Conservation (phyloP, 1,140 invertebrate species). For the Brachionus calyciflorus region DNA sequence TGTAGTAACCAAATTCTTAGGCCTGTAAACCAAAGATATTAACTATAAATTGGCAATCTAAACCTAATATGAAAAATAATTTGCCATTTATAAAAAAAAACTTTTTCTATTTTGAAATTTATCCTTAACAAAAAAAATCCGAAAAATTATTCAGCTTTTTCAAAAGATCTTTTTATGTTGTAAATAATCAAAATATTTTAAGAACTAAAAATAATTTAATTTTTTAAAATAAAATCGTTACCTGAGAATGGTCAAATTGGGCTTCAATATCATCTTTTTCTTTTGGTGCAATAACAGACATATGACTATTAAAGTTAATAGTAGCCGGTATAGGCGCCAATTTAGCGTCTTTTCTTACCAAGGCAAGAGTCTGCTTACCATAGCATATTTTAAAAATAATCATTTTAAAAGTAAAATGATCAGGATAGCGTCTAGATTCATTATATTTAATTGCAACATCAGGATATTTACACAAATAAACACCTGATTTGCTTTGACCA, state of each 20-base stretch:
- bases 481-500: conserved; percentile 30
- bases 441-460: conserved; percentile 12
- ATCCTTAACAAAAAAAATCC: too few species aligned
- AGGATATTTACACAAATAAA: conserved; percentile 23
- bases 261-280: conserved; percentile 17
- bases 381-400: conserved; percentile 39
- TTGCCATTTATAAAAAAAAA: too few species aligned
- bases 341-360: conserved; percentile 36
- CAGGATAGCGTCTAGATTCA: not conserved
- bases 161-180: too few species aligned
- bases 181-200: too few species aligned
- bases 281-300: conserved; percentile 30
- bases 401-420: conserved; percentile 31
- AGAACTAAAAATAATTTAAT: too few species aligned
- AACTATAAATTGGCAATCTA: too few species aligned
- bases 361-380: conserved; percentile 22
- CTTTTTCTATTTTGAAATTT: too few species aligned
- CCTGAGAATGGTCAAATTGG: conserved; percentile 43
- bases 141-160: too few species aligned
- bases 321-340: conserved; percentile 20
- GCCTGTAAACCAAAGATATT: too few species aligned
- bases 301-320: conserved; percentile 20
- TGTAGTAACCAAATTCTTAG: too few species aligned
- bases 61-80: too few species aligned
- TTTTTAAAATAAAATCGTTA: too few species aligned